Percentiles rank a stretch among this genome's conserved stretches.
These are phyloP conservation scores for Trachelipus rathkii DNA, from an alignment of 1,140 invertebrate species.

Conservation along the genomic window DNA sequence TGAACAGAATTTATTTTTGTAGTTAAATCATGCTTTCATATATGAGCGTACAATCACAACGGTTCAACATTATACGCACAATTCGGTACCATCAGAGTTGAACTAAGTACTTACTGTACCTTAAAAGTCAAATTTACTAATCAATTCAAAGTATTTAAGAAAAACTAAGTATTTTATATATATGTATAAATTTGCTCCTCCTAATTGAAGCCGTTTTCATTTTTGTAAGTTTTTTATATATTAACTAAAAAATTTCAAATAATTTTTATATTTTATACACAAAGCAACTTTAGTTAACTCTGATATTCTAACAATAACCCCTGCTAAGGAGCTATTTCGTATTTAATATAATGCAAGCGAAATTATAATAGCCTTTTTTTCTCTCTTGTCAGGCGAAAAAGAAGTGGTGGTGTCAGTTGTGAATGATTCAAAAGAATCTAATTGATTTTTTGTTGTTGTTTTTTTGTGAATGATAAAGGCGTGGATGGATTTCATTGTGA, in stretches of 20 bases:
- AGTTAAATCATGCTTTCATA: constrained; percentile 7
- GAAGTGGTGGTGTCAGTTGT: neutral
- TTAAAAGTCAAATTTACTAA: too few relatives aligned
- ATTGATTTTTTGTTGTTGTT: too few relatives aligned
- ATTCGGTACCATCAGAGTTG: neutral
- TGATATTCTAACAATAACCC: constrained; percentile 1
- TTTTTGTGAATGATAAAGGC: too few relatives aligned
- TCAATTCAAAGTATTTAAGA: too few relatives aligned
- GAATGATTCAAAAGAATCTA: too few relatives aligned
- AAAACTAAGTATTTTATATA: too few relatives aligned
- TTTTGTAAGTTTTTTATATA: too few relatives aligned
- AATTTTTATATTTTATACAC: neutral
- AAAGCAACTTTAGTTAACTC: constrained; percentile 1
- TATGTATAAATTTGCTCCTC: too few relatives aligned
- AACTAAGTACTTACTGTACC: neutral
- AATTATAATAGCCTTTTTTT: neutral
- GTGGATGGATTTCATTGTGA: too few relatives aligned
- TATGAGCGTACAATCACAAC: constrained; percentile 5
- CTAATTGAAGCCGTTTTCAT: too few relatives aligned
- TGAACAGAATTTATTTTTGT: constrained; percentile 7
- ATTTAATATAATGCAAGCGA: constrained; percentile 7
- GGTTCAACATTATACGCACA: constrained; percentile 8
- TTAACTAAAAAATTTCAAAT: too few relatives aligned
- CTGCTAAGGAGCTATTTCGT: neutral
- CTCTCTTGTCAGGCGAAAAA: neutral